Evolutionary conservation across 2,797 vertebrate species (phyloP).

Genomic region (Takifugu ocellatus): DNA sequence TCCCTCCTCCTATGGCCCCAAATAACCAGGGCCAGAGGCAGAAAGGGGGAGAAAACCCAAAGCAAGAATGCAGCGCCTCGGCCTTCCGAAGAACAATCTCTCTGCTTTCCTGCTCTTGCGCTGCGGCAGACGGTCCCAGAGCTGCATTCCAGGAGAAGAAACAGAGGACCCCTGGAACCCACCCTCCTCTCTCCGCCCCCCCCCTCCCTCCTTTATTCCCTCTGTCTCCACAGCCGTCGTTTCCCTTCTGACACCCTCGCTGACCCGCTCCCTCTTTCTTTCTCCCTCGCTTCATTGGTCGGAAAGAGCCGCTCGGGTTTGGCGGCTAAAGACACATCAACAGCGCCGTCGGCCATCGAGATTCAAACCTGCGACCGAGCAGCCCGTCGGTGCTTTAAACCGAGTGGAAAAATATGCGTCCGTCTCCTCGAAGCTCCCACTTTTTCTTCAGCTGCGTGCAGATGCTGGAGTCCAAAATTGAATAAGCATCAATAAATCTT

Average conservation of each 20-base stretch:
- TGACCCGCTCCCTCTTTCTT: slow-evolving; percentile 32
- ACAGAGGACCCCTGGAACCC: slow-evolving; percentile 56
- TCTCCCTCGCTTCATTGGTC: slow-evolving; percentile 35
- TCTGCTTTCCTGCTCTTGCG: slow-evolving; percentile 65
- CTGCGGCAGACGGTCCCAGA: slow-evolving; percentile 55
- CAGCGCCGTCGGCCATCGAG: not conserved
- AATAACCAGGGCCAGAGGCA: slow-evolving; percentile 29
- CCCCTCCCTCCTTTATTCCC: slow-evolving; percentile 36
- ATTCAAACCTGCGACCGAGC: too few species aligned
- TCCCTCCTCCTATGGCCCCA: slow-evolving; percentile 41
- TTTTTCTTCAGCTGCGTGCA: not conserved
- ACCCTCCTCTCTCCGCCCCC: slow-evolving; percentile 31
- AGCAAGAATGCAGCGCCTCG: slow-evolving; percentile 72
- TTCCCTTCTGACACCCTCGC: slow-evolving; percentile 61
- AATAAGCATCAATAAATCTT: not conserved
- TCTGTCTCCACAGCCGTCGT: slow-evolving; percentile 64
- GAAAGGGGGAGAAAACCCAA: slow-evolving; percentile 25
- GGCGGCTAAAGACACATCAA: slow-evolving; percentile 22
- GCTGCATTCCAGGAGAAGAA: slow-evolving; percentile 74
- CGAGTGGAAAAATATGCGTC: too few species aligned
- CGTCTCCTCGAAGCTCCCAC: not conserved
- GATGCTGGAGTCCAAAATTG: not conserved
- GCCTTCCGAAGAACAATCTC: slow-evolving; percentile 64
- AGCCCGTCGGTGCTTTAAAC: too few species aligned
- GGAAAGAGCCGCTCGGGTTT: slow-evolving; percentile 28